A percentile compares a stretch with the other conserved stretches of the same genome.
phyloP scores from a whole-genome alignment of 2,797 vertebrate species.

The Enteromius paludinosus region DNA sequence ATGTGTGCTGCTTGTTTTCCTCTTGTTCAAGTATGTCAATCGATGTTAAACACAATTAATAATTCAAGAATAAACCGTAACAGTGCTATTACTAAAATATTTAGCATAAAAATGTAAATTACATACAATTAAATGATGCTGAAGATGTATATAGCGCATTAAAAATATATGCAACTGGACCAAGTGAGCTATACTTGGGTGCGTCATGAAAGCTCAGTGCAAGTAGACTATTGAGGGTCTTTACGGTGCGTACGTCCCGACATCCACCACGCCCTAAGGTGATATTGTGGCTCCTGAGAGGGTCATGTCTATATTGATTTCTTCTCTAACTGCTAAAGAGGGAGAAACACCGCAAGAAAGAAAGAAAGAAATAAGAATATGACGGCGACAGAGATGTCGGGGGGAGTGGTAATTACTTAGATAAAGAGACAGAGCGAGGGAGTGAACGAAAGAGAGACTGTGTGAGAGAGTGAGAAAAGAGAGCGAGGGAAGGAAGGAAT shows the following conservation, averaged over 20 bases:
- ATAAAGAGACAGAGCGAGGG: constrained; percentile 52
- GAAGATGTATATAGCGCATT: neutral
- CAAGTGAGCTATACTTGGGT: neutral
- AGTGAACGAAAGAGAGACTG: constrained; percentile 20
- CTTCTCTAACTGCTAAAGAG: constrained; percentile 44
- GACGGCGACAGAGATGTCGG: constrained; percentile 37
- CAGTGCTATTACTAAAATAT: neutral
- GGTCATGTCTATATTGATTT: constrained; percentile 61
- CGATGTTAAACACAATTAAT: neutral
- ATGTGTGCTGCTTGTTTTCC: neutral
- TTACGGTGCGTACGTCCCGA: constrained; percentile 35
- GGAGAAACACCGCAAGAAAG: neutral
- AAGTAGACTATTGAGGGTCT: constrained; percentile 15
- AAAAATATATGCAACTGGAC: neutral
- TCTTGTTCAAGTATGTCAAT: neutral
- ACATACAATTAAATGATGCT: neutral
- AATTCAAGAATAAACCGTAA: neutral
- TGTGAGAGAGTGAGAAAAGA: constrained; percentile 26
- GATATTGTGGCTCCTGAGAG: constrained; percentile 56
- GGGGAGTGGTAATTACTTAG: constrained; percentile 57
- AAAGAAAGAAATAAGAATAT: constrained; percentile 46
- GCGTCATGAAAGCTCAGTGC: neutral
- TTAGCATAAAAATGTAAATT: neutral
- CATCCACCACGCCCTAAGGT: constrained; percentile 57
- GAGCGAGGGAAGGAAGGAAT: constrained; percentile 46